These are phyloP conservation scores for Boleophthalmus pectinirostris DNA, from an alignment of 2,113 vertebrate genomes.

Conservation along the genomic window DNA sequence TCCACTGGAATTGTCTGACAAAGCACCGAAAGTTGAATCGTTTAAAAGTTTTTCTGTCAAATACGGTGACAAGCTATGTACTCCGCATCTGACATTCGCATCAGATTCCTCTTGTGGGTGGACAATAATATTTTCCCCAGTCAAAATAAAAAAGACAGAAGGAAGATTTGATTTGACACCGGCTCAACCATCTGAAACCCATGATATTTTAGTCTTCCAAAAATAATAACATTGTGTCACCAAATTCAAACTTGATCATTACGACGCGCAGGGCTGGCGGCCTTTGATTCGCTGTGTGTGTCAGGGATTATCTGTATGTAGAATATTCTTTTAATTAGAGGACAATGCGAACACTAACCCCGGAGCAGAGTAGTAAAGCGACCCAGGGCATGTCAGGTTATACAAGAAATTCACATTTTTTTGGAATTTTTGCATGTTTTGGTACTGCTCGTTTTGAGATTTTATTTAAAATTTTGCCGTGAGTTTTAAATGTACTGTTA, in stretches of 20 bases:
- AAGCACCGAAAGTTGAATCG: neutral
- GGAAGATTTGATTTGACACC: slow-evolving; percentile 20
- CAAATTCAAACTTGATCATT: slow-evolving; percentile 51
- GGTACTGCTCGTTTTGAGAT: too few relatives aligned
- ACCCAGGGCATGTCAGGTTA: slow-evolving; percentile 2
- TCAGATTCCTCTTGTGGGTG: slow-evolving; percentile 32
- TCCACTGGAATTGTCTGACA: neutral
- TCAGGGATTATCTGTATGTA: slow-evolving; percentile 61
- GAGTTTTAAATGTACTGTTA: too few relatives aligned
- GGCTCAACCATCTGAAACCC: slow-evolving; percentile 42
- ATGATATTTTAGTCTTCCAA: slow-evolving; percentile 41
- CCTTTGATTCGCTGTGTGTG: slow-evolving; percentile 67
- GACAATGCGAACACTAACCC: slow-evolving; percentile 48
- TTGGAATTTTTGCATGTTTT: neutral
- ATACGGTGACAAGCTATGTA: slow-evolving; percentile 17
- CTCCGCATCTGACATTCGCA: slow-evolving; percentile 33
- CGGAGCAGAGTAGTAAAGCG: slow-evolving; percentile 21
- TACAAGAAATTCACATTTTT: neutral
- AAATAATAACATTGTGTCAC: slow-evolving; percentile 36
- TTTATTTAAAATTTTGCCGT: neutral
- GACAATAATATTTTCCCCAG: slow-evolving; percentile 43
- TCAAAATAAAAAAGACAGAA: slow-evolving; percentile 1
- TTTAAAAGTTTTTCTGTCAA: slow-evolving; percentile 4
- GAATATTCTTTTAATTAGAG: slow-evolving; percentile 68
- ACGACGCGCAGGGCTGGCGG: slow-evolving; percentile 28